phyloP scores from a whole-genome alignment of 2,888 invertebrate genomes.

The Volucella bombylans region DNA sequence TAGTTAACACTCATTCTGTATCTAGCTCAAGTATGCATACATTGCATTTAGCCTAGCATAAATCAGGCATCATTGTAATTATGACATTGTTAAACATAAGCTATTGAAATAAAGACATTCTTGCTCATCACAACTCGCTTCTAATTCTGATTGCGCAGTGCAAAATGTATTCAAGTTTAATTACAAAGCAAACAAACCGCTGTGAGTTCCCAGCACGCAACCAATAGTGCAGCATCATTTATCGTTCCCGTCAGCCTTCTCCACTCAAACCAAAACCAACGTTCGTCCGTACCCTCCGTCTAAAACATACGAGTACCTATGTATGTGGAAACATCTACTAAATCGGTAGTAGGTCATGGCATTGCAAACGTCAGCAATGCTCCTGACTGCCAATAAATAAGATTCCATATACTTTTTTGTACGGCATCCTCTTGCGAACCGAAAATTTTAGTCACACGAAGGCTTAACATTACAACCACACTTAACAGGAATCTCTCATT shows the following conservation, averaged over 20 bases:
- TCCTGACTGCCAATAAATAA: constrained; percentile 44
- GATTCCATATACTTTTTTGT: constrained; percentile 29
- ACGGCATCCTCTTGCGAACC: constrained; percentile 12
- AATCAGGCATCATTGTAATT: too few species aligned
- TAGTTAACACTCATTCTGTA: too few species aligned
- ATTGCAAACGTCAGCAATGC: constrained; percentile 7
- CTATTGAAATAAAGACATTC: too few species aligned
- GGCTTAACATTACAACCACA: constrained; percentile 57
- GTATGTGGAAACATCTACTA: constrained; percentile 3
- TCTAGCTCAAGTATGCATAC: too few species aligned
- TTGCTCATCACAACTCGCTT: too few species aligned
- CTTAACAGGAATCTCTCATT: constrained; percentile 63
- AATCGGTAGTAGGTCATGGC: constrained; percentile 32
- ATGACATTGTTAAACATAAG: too few species aligned
- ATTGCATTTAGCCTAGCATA: too few species aligned
- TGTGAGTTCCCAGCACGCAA: constrained; percentile 40
- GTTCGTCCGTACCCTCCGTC: background rate
- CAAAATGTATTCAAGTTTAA: constrained; percentile 56
- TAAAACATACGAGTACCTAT: constrained; percentile 45
- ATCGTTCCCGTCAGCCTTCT: constrained; percentile 45
- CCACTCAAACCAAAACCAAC: background rate
- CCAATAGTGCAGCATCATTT: constrained; percentile 38
- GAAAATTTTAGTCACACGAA: constrained; percentile 53
- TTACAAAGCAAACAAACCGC: constrained; percentile 62
- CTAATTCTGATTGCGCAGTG: constrained; percentile 18